phyloP scores from a whole-genome alignment of 2,113 vertebrate species.

The Pluvianellus socialis region DNA sequence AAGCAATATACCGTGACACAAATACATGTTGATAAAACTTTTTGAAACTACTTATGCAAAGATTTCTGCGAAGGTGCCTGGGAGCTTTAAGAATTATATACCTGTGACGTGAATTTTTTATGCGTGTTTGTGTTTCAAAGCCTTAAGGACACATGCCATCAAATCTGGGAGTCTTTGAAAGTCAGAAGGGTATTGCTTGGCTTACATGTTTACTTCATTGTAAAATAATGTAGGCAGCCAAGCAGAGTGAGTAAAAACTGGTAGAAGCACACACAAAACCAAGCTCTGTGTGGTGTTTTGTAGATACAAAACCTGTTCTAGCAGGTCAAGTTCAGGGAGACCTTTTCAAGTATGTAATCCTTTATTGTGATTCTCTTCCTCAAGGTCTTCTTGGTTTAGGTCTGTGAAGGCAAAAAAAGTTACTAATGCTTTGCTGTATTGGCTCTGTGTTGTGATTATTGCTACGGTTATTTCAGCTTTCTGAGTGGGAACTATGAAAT shows the following conservation, averaged over 20 bases:
- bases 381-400: not conserved
- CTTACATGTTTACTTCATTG: not conserved
- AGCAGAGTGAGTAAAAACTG: not conserved
- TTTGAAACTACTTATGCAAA: not conserved
- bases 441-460: rapidly evolving
- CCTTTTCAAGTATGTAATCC: not conserved
- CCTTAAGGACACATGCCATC: not conserved
- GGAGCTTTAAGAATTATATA: not conserved
- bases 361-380: not conserved
- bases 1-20: not conserved
- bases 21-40: not conserved
- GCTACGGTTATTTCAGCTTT: not conserved
- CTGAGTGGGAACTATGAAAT: not conserved
- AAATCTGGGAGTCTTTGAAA: not conserved
- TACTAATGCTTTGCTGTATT: not conserved
- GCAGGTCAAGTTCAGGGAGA: not conserved
- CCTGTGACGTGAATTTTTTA: not conserved
- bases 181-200: not conserved
- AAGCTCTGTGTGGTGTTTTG: not conserved
- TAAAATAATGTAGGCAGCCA: not conserved
- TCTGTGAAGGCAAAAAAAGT: not conserved
- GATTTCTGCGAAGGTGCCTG: not conserved
- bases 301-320: not conserved
- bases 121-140: not conserved
- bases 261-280: not conserved